Base-by-base conservation (phyloP, 2,797 vertebrate species). In the Parauchenoglanis ngamensis region DNA sequence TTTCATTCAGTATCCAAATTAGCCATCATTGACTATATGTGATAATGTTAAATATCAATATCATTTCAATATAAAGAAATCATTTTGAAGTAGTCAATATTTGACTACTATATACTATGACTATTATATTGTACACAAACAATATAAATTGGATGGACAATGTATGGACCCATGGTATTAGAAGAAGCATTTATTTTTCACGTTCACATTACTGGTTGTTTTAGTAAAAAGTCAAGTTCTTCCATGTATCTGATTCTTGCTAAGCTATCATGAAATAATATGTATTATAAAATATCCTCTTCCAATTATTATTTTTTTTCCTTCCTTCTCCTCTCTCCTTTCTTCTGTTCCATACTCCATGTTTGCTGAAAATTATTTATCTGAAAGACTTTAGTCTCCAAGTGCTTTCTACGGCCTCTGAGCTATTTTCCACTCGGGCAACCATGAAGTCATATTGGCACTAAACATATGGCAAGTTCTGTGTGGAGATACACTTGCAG, bases 381-480 rank as follows among this genome's bases (percentile, higher is more conserved):
- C 93, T 93, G 94, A 95, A 83, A 95, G 92, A 93, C 91, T 89
- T 90, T 92, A 86, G 92, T 93, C 92, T 87, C 73, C 92, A 92
- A 91, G 93, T 91, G 92, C 93, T 91, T 95, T 94, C 90, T 90
- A 92, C 92, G 93, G 94, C 94, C 94, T 91, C 86, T 88, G 76
- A 94, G 95, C 94, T 94, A 95, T 96, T 96, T 96, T 96, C 95
- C 95, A 96, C 94, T 95, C 93, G 91, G 94, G 94, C 94, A 93
- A 96, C 94, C 94, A 92, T 95, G 95, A 96, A 96, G 95, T 95
- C 94, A 92, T 96, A 95, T 96, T 96, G 95, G 95, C 95, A 95
- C 95, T 95, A 95, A 95, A 95, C 95, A 96, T 96, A 96, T 96
- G 96, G 96, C 93, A 91, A 94, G 93, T 92, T 93, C 93, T 94